Percentiles rank a stretch among this genome's conserved stretches.
Evolutionary conservation across 1,140 invertebrate species (phyloP).

Genomic region (Polypedilum pembai): DNA sequence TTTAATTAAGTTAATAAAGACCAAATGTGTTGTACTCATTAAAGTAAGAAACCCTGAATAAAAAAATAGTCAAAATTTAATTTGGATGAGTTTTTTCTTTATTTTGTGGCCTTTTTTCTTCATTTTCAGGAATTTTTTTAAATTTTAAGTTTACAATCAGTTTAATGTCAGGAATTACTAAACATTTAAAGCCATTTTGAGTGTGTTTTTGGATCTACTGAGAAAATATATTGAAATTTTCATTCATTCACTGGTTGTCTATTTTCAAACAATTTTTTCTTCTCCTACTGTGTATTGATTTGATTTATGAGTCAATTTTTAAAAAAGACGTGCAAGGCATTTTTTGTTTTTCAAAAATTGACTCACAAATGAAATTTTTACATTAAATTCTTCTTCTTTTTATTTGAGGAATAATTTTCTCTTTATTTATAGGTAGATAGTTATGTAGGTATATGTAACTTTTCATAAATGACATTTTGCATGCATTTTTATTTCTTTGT

Average conservation of each 20-base stretch:
- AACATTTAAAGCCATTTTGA: conserved; percentile 1
- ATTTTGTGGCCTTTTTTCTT: background rate
- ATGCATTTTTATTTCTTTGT: background rate
- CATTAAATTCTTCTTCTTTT: background rate
- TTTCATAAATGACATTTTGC: background rate
- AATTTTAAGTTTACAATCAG: background rate
- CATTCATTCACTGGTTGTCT: too few species aligned
- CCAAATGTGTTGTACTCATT: background rate
- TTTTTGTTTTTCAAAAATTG: background rate
- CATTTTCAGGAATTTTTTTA: background rate
- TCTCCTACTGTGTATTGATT: too few species aligned
- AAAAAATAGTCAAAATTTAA: conserved; percentile 7
- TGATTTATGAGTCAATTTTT: too few species aligned
- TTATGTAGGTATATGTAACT: conserved; percentile 18
- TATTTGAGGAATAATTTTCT: background rate
- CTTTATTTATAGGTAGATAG: background rate
- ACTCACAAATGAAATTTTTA: background rate
- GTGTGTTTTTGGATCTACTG: background rate
- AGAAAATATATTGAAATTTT: background rate
- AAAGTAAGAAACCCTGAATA: background rate
- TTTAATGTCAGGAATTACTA: background rate
- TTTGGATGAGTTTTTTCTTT: background rate
- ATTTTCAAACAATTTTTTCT: too few species aligned
- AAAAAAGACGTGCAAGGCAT: background rate
- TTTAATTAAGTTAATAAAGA: conserved; percentile 1